phyloP scores from a whole-genome alignment of 2,113 vertebrate species.

The Daboia siamensis region DNA sequence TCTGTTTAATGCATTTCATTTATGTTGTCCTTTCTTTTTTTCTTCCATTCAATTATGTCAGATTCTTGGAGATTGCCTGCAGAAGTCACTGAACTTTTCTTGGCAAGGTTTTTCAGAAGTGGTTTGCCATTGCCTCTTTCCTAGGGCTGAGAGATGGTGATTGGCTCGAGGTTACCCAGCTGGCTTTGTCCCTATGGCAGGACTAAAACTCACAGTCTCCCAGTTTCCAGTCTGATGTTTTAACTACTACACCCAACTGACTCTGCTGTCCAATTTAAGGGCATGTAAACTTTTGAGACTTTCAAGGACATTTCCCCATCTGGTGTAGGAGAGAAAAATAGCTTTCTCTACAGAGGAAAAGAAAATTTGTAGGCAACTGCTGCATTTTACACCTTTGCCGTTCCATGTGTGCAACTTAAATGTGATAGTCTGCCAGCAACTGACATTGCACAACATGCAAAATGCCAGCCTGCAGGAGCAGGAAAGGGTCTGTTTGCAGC shows the following conservation, averaged over 20 bases:
- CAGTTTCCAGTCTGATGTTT: not conserved
- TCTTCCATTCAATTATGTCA: not conserved
- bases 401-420: not conserved
- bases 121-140: not conserved
- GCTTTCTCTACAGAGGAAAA: not conserved
- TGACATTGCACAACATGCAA: not conserved
- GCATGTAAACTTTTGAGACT: not conserved
- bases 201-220: not conserved
- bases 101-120: not conserved
- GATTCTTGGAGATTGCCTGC: not conserved
- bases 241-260: not conserved
- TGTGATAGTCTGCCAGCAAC: not conserved
- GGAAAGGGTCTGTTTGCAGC: not conserved
- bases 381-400: not conserved
- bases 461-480: not conserved
- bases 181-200: not conserved
- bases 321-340: not conserved
- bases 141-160: too few relatives aligned
- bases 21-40: rapidly evolving
- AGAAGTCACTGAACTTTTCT: not conserved
- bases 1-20: not conserved
- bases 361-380: not conserved
- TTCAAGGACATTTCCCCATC: not conserved
- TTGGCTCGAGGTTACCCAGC: not conserved
- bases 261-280: not conserved